Evolutionary conservation across 2,888 invertebrate species (phyloP).

Genomic region (Acronicta alni): DNA sequence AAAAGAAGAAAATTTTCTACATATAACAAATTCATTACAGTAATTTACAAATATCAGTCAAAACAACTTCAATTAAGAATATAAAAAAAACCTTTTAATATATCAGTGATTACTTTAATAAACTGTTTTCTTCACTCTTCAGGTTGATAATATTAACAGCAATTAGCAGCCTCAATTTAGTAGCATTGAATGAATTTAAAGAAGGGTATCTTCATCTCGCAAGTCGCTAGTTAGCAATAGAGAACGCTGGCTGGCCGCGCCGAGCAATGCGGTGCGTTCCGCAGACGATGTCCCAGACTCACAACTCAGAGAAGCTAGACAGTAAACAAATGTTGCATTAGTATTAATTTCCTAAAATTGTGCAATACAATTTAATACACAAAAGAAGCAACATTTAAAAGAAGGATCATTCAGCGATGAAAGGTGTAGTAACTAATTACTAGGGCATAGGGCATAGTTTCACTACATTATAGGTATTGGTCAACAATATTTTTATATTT

Average conservation of each 20-base stretch:
- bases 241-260: constrained; percentile 93
- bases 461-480: no score
- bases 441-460: no score
- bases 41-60: constrained; percentile 3
- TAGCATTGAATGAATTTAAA: constrained; percentile 13
- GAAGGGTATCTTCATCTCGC: constrained; percentile 95
- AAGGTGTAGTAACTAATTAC: constrained; percentile 11
- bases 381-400: constrained; percentile 44
- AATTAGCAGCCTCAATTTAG: neutral
- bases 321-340: constrained; percentile 31
- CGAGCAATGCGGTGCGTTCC: constrained; percentile 91
- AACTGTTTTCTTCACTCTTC: constrained; percentile 3
- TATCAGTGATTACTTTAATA: neutral
- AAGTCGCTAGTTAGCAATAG: constrained; percentile 93
- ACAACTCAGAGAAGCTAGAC: constrained; percentile 90
- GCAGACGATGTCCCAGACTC: constrained; percentile 90
- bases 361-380: constrained; percentile 13
- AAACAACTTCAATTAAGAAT: constrained; percentile 8
- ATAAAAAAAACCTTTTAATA: neutral
- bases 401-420: constrained; percentile 27
- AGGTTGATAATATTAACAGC: no score
- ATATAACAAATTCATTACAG: no score
- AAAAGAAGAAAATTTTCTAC: neutral
- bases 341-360: constrained; percentile 15
- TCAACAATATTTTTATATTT: no score